These are phyloP conservation scores for Progne subis DNA, from an alignment of 2,113 vertebrate species.

Conservation along the genomic window DNA sequence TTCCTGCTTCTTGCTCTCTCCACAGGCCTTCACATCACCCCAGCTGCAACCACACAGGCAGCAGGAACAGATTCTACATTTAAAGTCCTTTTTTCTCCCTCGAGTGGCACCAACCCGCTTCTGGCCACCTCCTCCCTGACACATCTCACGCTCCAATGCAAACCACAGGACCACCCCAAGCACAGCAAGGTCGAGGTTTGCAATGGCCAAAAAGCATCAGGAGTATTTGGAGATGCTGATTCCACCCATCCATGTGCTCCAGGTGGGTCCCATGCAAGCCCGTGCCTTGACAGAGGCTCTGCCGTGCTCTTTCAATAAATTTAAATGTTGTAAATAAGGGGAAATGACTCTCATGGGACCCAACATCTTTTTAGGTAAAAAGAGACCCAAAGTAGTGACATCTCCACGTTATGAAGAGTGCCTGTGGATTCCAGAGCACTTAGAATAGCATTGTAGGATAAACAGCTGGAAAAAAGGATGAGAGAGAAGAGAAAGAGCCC, in stretches of 20 bases:
- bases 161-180: neutral
- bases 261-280: rapidly evolving
- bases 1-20: neutral
- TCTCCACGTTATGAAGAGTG: neutral
- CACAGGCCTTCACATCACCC: neutral
- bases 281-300: rapidly evolving
- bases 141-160: neutral
- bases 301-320: neutral
- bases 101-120: too few species aligned
- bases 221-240: neutral
- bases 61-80: neutral
- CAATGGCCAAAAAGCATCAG: neutral
- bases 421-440: neutral
- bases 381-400: neutral
- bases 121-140: neutral
- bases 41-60: neutral
- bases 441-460: neutral
- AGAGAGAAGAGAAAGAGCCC: neutral
- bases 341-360: neutral
- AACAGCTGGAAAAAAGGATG: neutral
- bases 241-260: rapidly evolving
- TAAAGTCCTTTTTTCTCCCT: neutral
- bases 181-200: neutral
- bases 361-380: neutral
- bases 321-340: neutral